These are phyloP conservation scores for Myotis yumanensis DNA, from an alignment of 2,113 vertebrate species.

Conservation along the genomic window DNA sequence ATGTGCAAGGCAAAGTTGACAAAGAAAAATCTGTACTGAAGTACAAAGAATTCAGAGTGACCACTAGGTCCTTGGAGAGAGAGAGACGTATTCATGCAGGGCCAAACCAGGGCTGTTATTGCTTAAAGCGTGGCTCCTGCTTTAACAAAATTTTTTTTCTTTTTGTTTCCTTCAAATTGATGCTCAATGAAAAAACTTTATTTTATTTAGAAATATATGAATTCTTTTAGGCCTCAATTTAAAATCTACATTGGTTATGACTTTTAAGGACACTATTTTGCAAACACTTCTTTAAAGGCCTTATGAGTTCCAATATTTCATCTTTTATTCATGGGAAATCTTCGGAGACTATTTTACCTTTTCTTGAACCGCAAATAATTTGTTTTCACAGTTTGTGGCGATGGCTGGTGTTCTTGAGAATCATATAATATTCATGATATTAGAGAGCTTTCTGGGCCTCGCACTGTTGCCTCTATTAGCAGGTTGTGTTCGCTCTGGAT, in stretches of 20 bases:
- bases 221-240: conserved; percentile 57
- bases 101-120: not conserved
- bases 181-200: conserved; percentile 34
- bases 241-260: conserved; percentile 46
- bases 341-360: conserved; percentile 74
- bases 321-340: conserved; percentile 75
- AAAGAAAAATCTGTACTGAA: not conserved
- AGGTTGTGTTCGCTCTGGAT: not conserved
- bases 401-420: conserved; percentile 49
- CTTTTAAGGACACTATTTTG: conserved; percentile 59
- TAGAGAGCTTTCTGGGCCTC: not conserved
- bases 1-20: not conserved
- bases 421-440: conserved; percentile 52
- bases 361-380: conserved; percentile 75
- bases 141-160: not conserved
- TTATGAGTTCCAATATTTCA: conserved; percentile 56
- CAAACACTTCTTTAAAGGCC: conserved; percentile 57
- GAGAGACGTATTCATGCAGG: not conserved
- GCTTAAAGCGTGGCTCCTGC: not conserved
- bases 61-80: not conserved
- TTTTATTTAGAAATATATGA: conserved; percentile 53
- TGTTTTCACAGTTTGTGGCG: conserved; percentile 50
- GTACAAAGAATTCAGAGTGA: conserved; percentile 3
- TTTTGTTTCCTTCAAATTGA: not conserved
- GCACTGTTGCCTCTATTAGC: not conserved